Evolutionary conservation across 37 sponge, comb jelly and placozoan genomes (phyloP), one percentile per base, ranked within the genome.

Genomic region (Sycon ciliatum): DNA sequence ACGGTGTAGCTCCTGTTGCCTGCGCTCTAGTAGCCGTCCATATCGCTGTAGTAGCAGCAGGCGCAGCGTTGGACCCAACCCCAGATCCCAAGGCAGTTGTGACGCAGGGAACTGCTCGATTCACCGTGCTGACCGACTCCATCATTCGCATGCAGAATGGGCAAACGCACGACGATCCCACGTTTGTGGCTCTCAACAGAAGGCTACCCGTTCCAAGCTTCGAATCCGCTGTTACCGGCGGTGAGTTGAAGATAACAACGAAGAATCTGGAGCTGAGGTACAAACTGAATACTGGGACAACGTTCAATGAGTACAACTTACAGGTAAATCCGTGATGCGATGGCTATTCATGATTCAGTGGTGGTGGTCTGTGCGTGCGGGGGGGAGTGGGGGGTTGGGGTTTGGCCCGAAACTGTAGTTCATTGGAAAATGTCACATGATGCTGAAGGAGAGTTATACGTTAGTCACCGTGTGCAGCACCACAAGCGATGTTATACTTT

Each of bases 141-240:
- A 52, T 84, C 26, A 54, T 84, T 30, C 71, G 80, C 9, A 84
- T 84, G 85, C 81, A 84, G 29, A 80, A 75, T 69, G 85, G 80
- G 26, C 60, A 26, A 1, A 35, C 42, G 24, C 22, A 34, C 26
- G 85, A 84, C 53, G 73, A 53, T 1, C 71, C 81, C 0, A 81
- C 86, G 18, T 80, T 85, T 29, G 68, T 76, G 0, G 38, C 80
- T 53, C 24, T 85, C 54, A 76, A 85, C 56, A 62, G 86, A 49
- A 46, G 73, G 56, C 74, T 77, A 1, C 78, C 86, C 37, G 42
- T 60, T 38, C 80, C 78, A 38, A 5, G 37, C 7, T 81, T 65
- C 65, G 72, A 32, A 1, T 24, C 31, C 39, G 57, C 38, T 16
- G 65, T 67, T 31, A 70, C 73, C 26, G 79, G 76, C 36, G 67